Evolutionary conservation across 2,113 vertebrate species (phyloP).

Genomic region (Melanostigma gelatinosum): DNA sequence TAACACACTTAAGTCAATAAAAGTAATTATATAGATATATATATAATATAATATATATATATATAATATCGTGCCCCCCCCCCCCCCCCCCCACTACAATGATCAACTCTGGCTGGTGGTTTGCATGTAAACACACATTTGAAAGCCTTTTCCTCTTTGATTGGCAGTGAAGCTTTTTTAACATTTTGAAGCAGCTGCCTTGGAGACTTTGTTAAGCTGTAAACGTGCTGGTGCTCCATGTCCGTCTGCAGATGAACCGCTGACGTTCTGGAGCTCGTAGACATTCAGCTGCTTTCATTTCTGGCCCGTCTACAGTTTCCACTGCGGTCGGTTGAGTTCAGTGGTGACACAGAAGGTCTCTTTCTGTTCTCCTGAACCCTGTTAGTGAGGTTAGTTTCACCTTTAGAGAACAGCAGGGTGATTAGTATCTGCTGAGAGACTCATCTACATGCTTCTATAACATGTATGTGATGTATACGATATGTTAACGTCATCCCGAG

Average conservation of each 20-base stretch:
- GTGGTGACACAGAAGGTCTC: neutral
- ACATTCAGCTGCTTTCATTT: too few species aligned
- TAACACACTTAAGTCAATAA: neutral
- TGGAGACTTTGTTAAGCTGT: neutral
- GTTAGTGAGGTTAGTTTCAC: neutral
- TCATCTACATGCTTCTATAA: too few species aligned
- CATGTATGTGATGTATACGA: too few species aligned
- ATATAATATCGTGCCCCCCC: too few species aligned
- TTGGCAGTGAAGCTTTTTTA: constrained; percentile 17
- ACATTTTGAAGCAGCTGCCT: constrained; percentile 9
- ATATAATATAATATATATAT: too few species aligned
- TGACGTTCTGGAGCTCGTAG: neutral
- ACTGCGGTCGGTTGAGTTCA: neutral
- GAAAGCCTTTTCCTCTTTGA: constrained; percentile 2
- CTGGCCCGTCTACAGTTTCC: neutral
- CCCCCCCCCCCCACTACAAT: neutral
- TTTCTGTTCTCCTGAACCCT: neutral
- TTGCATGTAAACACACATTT: constrained; percentile 40
- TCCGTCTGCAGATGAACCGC: neutral
- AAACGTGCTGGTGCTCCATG: neutral
- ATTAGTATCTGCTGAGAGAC: too few species aligned
- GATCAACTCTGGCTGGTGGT: neutral
- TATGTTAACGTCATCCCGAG: too few species aligned
- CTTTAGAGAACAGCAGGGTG: neutral
- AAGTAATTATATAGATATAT: neutral